A percentile compares a stretch with the other conserved stretches of the same genome.
Conservation (phyloP, 2,888 invertebrate genomes). For the Eupithecia tripunctaria region DNA sequence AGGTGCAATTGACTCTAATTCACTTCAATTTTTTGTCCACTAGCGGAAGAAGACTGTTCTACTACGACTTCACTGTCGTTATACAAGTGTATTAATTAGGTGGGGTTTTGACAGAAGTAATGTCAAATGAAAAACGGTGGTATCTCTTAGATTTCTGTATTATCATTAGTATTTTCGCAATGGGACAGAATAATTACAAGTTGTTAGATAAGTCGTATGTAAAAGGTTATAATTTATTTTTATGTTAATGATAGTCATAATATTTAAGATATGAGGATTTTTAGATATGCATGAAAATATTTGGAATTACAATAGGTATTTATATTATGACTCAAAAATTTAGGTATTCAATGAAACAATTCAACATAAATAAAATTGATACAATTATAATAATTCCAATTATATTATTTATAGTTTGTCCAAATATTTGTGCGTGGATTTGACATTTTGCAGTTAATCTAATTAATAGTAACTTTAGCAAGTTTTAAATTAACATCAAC, state of each 20-base stretch:
- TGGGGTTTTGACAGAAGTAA: neutral
- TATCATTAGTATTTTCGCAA: constrained; percentile 40
- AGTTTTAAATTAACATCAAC: constrained; percentile 35
- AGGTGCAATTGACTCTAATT: no score
- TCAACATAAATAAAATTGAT: no score
- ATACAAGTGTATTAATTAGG: no score
- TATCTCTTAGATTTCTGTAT: constrained; percentile 40
- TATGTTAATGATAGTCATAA: neutral
- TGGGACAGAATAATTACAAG: constrained; percentile 52
- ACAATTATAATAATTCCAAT: constrained; percentile 17
- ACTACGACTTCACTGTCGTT: no score
- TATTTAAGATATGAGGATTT: constrained; percentile 53
- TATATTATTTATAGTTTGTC: constrained; percentile 42
- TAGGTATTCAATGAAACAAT: neutral
- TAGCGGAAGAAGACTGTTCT: no score
- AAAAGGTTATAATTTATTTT: neutral
- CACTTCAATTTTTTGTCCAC: no score
- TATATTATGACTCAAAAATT: neutral
- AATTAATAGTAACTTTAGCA: constrained; percentile 41
- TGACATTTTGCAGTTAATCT: constrained; percentile 48
- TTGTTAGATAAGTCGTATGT: constrained; percentile 44
- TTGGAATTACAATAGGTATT: constrained; percentile 16
- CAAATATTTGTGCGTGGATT: constrained; percentile 65
- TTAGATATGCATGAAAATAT: constrained; percentile 58
- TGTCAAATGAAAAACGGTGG: constrained; percentile 5